A percentile compares a stretch with the other conserved stretches of the same genome.
phyloP scores from a whole-genome alignment of 2,797 vertebrate species.

The Acanthurus leucopareius region DNA sequence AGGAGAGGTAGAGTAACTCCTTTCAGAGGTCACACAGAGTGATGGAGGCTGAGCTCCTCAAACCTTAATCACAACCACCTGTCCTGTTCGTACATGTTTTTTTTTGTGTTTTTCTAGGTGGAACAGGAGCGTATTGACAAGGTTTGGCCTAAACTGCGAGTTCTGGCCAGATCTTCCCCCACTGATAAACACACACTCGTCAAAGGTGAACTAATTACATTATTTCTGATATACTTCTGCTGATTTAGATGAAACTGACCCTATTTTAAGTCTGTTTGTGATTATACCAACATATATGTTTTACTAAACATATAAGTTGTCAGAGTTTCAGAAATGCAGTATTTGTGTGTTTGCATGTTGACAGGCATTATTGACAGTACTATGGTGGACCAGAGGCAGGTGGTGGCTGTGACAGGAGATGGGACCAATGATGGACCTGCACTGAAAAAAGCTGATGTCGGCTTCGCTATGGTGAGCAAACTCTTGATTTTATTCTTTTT shows the following conservation, averaged over 20 bases:
- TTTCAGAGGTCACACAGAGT: neutral
- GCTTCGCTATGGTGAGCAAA: constrained; percentile 95
- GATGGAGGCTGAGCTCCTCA: constrained; percentile 5
- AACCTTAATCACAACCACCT: constrained; percentile 77
- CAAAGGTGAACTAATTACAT: constrained; percentile 86
- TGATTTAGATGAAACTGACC: neutral
- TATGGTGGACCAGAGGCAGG: constrained; percentile 94
- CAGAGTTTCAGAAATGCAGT: neutral
- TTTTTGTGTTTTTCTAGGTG: constrained; percentile 78
- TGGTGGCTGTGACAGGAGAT: constrained; percentile 98
- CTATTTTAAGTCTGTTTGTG: neutral
- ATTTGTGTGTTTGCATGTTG: constrained; percentile 26
- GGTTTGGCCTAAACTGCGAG: constrained; percentile 94
- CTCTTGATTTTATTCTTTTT: neutral
- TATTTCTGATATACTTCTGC: neutral
- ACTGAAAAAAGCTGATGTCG: constrained; percentile 98
- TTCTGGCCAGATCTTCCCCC: constrained; percentile 93
- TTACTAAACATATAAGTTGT: too few species aligned
- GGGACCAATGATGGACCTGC: constrained; percentile 99
- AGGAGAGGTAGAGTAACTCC: constrained; percentile 89
- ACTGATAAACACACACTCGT: constrained; percentile 95
- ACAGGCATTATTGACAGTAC: constrained; percentile 99
- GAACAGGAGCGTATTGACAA: constrained; percentile 96
- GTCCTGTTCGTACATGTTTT: constrained; percentile 58
- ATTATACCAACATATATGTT: too few species aligned